Conservation (phyloP, 2,797 vertebrate genomes). For the Chanos chanos region DNA sequence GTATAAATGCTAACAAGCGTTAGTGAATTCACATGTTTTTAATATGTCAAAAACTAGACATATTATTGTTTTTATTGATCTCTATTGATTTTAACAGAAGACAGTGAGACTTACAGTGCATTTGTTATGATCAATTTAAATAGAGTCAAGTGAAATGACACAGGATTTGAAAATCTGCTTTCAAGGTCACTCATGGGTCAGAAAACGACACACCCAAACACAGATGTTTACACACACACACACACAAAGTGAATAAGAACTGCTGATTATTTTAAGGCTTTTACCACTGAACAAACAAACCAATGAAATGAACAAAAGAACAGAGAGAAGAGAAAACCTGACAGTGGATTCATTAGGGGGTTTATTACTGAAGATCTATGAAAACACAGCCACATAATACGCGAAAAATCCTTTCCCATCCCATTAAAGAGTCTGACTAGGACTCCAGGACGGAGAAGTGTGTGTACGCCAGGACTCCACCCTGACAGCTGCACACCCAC, state of each 20-base stretch:
- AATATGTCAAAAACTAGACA: no score
- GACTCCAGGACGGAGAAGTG: constrained; percentile 25
- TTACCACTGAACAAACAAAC: constrained; percentile 3
- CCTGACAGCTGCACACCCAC: constrained; percentile 58
- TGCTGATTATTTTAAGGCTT: constrained; percentile 34
- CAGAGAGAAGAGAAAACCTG: not conserved
- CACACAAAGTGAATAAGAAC: not conserved
- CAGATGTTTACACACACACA: constrained; percentile 21
- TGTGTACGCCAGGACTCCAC: constrained; percentile 47
- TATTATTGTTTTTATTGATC: no score
- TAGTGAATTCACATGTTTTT: no score
- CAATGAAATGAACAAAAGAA: not conserved
- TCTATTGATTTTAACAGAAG: no score
- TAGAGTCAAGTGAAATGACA: constrained; percentile 4
- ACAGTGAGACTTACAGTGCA: no score
- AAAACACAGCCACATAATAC: constrained; percentile 14
- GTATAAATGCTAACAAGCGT: no score
- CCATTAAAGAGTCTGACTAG: constrained; percentile 12
- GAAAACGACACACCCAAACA: constrained; percentile 15
- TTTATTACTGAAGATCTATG: not conserved
- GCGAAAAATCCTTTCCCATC: constrained; percentile 14
- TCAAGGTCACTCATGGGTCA: not conserved
- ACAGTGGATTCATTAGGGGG: constrained; percentile 24
- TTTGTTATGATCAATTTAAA: no score
- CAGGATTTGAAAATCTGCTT: no score